Evolutionary conservation across 1,140 invertebrate genomes (phyloP), one percentile per base, ranked within the genome.

Genomic region (Drosophila kohkoa): DNA sequence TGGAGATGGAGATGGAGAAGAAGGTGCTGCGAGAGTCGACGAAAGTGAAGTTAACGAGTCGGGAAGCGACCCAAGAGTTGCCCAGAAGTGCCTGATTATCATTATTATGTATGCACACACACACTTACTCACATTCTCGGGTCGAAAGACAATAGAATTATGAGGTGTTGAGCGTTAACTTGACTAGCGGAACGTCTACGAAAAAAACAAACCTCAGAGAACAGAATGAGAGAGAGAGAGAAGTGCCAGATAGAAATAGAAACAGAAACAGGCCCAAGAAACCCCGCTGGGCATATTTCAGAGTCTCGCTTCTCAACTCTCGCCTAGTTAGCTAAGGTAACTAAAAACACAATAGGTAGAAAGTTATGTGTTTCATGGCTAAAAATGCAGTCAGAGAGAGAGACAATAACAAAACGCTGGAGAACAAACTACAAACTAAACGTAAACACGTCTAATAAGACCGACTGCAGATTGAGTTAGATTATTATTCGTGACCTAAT

Each of bases 131-230:
- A 71, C 65, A 77, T 48, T 30, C 20, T 11, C 65, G 77, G 83
- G 73, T 78, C 80, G 81, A 81, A 83, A 89, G 81, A 88, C 85
- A 88, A 88, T 88, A 81, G 85, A 88, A 88, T 88, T 88, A 88
- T 90, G 85, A 88, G 85, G 85, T 88, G 85, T 89, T 90, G 83
- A 88, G 62, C 70, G 85, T 64, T 62, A 71, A 79, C 77, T 65
- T 88, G 85, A 85, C 77, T 89, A 88, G 85, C 85, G 85, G 81
- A 88, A 88, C 71, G 77, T 43, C 55, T 28, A 77, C 20, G 20
- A 25, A 25, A 68, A 77, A 79, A 77, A 73, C 52, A 78, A 82
- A 75, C 65, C 55, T 59, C 65, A 71, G 35, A 1, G 25, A 57
- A 66, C 13, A 57, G 25, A 67, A 69, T 1, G 32, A 30, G 13